Evolutionary conservation across 2,113 vertebrate species (phyloP), one percentile per base, ranked within the genome.

Genomic region (Neolamprologus brichardi): DNA sequence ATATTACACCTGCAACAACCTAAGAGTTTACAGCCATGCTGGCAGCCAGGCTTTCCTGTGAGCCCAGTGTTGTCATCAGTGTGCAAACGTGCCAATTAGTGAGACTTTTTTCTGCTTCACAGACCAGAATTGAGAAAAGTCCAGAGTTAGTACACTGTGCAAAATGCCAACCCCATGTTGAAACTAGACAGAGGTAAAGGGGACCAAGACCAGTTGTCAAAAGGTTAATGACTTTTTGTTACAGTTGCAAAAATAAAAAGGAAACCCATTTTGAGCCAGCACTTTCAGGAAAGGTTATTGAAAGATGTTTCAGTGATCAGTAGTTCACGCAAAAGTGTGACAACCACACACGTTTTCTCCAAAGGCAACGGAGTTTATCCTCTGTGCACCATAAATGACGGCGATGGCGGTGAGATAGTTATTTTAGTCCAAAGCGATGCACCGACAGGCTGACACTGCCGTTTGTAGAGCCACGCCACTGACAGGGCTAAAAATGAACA

Each of bases 401-500:
- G 41, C 5, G 23, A 23, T 77, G 72, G 17, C 10, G 6, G 1
- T 56, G 60, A n/a, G 30, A 34, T 30, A n/a, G 79, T 75, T 87
- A 84, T 87, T 87, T 81, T 7, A n/a, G 67, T 56, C 60, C 60
- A 60, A 88, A 86, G 75, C 34, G 28, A 51, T 53, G 62, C 54
- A 82, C 77, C 15, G 53, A 83, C 81, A 81, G 84, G 34, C 64
- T 18, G 23, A 62, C 60, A 13, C 30, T 25, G 51, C 28, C 51
- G 13, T 54, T 58, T 20, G 4, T 39, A 51, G 25, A 49, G 80
- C 80, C 81, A 12, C 8, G 28, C 83, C 11, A 14, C 64, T 32
- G 44, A 41, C 58, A 51, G 12, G 49, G 79, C 87, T 91, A 87
- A 86, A 92, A 91, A 70, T n/a, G 5, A 89, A 87, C 87, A 49